A percentile compares a stretch with the other conserved stretches of the same genome.
phyloP scores from a whole-genome alignment of 2,888 invertebrate species.

The Neuroscelio doddi region DNA sequence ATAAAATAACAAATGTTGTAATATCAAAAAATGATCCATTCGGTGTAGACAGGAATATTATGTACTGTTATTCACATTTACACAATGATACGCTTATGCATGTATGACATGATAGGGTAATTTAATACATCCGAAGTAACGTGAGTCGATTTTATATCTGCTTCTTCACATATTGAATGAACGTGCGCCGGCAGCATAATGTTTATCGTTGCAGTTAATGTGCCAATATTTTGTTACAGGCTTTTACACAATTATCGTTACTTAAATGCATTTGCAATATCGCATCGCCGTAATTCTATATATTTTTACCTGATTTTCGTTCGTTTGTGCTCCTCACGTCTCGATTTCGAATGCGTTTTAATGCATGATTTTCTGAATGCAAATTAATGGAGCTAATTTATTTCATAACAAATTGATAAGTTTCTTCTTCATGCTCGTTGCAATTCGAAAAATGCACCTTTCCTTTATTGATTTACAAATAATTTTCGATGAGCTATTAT shows the following conservation, averaged over 20 bases:
- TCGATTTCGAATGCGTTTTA: constrained; percentile 18
- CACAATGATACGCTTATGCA: constrained; percentile 37
- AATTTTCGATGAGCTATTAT: too few species aligned
- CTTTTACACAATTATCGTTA: constrained; percentile 48
- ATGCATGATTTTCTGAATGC: background rate
- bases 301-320: constrained; percentile 30
- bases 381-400: constrained; percentile 15
- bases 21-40: too few species aligned
- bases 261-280: constrained; percentile 45
- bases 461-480: constrained; percentile 12
- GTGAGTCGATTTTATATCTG: constrained; percentile 47
- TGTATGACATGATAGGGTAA: constrained; percentile 47
- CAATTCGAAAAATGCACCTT: constrained; percentile 2
- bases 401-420: background rate
- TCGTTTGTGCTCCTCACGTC: constrained; percentile 10
- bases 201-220: constrained; percentile 48
- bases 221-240: constrained; percentile 48
- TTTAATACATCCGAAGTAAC: constrained; percentile 46
- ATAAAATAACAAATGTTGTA: too few species aligned
- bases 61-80: constrained; percentile 29
- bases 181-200: constrained; percentile 34
- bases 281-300: constrained; percentile 41
- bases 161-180: constrained; percentile 47
- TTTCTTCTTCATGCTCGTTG: background rate
- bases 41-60: constrained; percentile 20